Conservation (phyloP, 1,140 invertebrate genomes). For the Brachionus paranguensis region DNA sequence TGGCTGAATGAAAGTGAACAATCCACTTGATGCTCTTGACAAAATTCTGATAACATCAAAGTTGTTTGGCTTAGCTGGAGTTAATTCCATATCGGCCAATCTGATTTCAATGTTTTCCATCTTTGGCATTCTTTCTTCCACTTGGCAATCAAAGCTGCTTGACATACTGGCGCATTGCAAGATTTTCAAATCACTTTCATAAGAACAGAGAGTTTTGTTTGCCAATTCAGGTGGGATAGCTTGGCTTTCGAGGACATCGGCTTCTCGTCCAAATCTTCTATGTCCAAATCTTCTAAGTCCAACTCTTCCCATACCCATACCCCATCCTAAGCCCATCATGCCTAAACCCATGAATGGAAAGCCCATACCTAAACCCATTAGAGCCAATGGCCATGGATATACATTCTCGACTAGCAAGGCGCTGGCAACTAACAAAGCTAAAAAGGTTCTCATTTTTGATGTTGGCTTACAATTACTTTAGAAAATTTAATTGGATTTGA, state of each 20-base stretch:
- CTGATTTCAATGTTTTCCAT: background rate
- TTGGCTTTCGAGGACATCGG: background rate
- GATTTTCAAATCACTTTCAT: background rate
- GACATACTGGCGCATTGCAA: background rate
- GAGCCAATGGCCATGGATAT: background rate
- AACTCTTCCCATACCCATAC: background rate
- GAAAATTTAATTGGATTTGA: background rate
- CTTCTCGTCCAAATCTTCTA: background rate
- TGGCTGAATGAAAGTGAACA: conserved; percentile 11
- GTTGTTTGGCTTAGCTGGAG: background rate
- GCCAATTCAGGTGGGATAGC: background rate
- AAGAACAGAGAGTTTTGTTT: background rate
- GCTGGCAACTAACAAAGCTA: background rate
- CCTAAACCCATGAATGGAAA: background rate
- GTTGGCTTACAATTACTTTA: background rate
- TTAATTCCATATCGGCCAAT: background rate
- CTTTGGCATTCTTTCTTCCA: background rate
- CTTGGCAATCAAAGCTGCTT: background rate
- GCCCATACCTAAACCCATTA: background rate
- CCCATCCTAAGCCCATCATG: background rate
- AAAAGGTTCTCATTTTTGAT: background rate
- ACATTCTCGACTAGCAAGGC: conserved; percentile 2
- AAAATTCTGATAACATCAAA: conserved; percentile 11
- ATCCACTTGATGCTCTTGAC: conserved; percentile 26
- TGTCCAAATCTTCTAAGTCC: background rate